A percentile compares a stretch with the other conserved stretches of the same genome.
Evolutionary conservation across 2,888 invertebrate species (phyloP).

Genomic region (Cheilosia scutellata): DNA sequence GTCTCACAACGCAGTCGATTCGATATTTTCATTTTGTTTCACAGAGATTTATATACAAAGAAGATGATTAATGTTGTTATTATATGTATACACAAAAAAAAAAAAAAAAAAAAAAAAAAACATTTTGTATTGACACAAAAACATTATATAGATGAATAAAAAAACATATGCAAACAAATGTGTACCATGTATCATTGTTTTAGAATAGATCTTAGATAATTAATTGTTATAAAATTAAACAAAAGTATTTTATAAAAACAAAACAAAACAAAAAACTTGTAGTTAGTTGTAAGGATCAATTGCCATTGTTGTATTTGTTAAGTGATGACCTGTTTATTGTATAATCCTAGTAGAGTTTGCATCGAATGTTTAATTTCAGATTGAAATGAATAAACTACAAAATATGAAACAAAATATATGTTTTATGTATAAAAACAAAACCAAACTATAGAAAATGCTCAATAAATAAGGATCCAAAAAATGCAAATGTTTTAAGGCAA

Average conservation of each 20-base stretch:
- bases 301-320: constrained; percentile 71
- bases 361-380: constrained; percentile 69
- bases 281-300: constrained; percentile 56
- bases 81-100: constrained; percentile 54
- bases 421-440: constrained; percentile 2
- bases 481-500: constrained; percentile 24
- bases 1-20: constrained; percentile 67
- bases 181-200: constrained; percentile 67
- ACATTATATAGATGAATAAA: constrained; percentile 28
- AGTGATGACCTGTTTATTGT: constrained; percentile 47
- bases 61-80: constrained; percentile 42
- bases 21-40: constrained; percentile 35
- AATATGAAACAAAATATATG: constrained; percentile 19
- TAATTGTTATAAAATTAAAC: constrained; percentile 51
- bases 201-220: constrained; percentile 52
- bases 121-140: constrained; percentile 62
- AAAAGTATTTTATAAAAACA: constrained; percentile 60
- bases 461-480: constrained; percentile 34
- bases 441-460: constrained; percentile 43
- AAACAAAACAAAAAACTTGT: constrained; percentile 26
- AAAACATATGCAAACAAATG: constrained; percentile 24
- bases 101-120: no score
- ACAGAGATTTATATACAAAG: constrained; percentile 47
- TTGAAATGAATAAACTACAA: constrained; percentile 37
- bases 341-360: constrained; percentile 62